Evolutionary conservation across 2,888 invertebrate species (phyloP).

Genomic region (Miltochrista miniata): DNA sequence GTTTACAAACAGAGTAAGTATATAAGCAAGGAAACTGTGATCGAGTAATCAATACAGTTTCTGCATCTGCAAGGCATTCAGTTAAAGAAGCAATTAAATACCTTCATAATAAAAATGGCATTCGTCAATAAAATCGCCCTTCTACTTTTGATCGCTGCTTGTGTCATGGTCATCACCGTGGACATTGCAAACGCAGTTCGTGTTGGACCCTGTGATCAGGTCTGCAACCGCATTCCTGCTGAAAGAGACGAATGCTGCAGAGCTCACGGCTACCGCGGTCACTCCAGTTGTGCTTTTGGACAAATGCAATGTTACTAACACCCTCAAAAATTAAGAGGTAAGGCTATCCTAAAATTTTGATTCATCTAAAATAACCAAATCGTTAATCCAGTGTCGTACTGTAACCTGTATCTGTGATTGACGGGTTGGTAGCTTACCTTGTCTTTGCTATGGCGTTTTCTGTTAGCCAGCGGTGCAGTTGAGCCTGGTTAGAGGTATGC

Average conservation of each 20-base stretch:
- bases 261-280: conserved; percentile 7
- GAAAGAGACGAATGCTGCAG: conserved; percentile 18
- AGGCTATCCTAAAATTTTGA: no score
- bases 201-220: conserved; percentile 14
- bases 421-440: no score
- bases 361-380: no score
- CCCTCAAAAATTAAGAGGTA: neutral
- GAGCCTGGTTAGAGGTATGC: no score
- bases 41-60: neutral
- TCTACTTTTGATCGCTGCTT: conserved; percentile 1
- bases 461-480: no score
- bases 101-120: neutral
- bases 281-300: neutral
- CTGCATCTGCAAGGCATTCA: neutral
- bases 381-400: no score
- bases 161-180: neutral
- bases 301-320: conserved; percentile 1
- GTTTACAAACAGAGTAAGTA: no score
- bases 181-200: conserved; percentile 3
- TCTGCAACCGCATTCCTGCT: conserved; percentile 8
- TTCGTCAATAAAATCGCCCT: neutral
- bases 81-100: neutral
- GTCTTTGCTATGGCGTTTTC: no score
- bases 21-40: no score
- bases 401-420: no score